Percentiles rank a stretch among this genome's conserved stretches.
Evolutionary conservation across 2,113 vertebrate genomes (phyloP).

Genomic region (Osmerus eperlanus): DNA sequence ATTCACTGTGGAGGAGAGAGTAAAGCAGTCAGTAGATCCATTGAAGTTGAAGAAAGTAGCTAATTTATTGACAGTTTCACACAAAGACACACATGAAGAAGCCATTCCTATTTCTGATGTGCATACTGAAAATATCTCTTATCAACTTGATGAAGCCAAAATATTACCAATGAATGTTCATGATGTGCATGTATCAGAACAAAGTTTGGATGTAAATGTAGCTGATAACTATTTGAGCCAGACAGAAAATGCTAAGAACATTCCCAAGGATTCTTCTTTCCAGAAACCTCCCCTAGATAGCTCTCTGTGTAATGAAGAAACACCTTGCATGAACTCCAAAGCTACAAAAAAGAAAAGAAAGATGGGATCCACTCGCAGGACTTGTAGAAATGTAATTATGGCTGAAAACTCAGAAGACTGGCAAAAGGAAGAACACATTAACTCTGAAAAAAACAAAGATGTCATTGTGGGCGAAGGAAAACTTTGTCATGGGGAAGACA

Average conservation of each 20-base stretch:
- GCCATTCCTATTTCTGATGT: too few relatives aligned
- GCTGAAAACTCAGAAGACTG: neutral
- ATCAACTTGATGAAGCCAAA: too few relatives aligned
- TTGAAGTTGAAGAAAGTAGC: neutral
- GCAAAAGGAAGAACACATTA: neutral
- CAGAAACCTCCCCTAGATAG: neutral
- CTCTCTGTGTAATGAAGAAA: neutral
- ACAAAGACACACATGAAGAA: too few relatives aligned
- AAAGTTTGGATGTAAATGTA: too few relatives aligned
- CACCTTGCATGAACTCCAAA: constrained; percentile 18
- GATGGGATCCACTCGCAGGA: constrained; percentile 41
- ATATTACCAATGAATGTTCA: too few relatives aligned
- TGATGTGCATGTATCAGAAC: too few relatives aligned
- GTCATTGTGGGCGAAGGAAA: neutral
- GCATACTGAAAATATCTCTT: too few relatives aligned
- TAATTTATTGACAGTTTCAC: neutral
- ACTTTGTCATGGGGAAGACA: neutral
- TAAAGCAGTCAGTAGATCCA: too few relatives aligned
- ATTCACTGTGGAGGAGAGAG: too few relatives aligned
- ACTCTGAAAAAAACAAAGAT: neutral
- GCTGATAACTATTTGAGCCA: too few relatives aligned
- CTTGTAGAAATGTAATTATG: constrained; percentile 1
- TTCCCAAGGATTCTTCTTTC: too few relatives aligned
- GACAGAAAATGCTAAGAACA: too few relatives aligned
- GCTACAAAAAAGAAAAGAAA: constrained; percentile 27